Evolutionary conservation across 2,888 invertebrate genomes (phyloP), one percentile per base, ranked within the genome.

Genomic region (Cordylochernes scorpioides): DNA sequence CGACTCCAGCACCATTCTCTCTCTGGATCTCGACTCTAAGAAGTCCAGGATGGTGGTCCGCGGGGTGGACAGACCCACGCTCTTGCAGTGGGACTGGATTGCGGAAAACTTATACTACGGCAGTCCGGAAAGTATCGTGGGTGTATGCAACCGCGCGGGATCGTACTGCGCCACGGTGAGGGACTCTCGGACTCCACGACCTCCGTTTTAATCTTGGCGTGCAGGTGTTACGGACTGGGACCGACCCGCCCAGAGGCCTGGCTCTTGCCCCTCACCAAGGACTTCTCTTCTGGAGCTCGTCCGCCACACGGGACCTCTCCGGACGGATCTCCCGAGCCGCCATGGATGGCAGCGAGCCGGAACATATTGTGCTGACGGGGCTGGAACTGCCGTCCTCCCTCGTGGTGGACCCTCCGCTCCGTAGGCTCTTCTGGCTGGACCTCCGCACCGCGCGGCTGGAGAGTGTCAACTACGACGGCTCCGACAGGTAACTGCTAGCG

Each of bases 271-370:
- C 74, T 0, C 51, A 48, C 3, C 57, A 60, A 15, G 73, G 74
- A n/a, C n/a, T n/a, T n/a, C n/a, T n/a, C n/a, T n/a, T n/a, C n/a
- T n/a, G n/a, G n/a, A n/a, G n/a, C n/a, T n/a, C n/a, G n/a, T n/a
- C n/a, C n/a, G n/a, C n/a, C n/a, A n/a, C n/a, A n/a, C n/a, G n/a
- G n/a, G n/a, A n/a, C n/a, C n/a, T n/a, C n/a, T 57, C 54, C 7
- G 65, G 73, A 0, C 61, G 69, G 46, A 78, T 91, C 42, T 71
- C 70, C 41, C 57, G 62, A 6, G 66, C 80, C 5, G 63, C 65
- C 5, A 80, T 91, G 84, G 78, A 91, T 51, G 88, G 88, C 3
- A n/a, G n/a, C n/a, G n/a, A n/a, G n/a, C n/a, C n/a, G n/a, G n/a
- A n/a, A n/a, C n/a, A n/a, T n/a, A n/a, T n/a, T n/a, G n/a, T n/a